A percentile compares a stretch with the other conserved stretches of the same genome.
phyloP scores from a whole-genome alignment of 2,797 vertebrate species.

The Kryptopterus vitreolus region DNA sequence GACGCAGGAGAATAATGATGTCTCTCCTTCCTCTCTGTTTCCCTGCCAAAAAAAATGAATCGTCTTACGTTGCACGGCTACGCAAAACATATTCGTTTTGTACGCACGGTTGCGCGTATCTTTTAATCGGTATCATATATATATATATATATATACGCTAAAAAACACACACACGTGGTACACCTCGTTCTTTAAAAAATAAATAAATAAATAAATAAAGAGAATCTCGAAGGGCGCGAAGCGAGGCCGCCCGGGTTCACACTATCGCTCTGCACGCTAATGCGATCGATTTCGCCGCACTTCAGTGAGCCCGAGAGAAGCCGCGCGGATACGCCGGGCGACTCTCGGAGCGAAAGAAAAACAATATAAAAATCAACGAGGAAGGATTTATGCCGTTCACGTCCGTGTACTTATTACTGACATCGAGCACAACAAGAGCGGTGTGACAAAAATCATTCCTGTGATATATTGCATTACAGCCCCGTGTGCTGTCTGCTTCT shows the following conservation, averaged over 20 bases:
- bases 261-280: neutral
- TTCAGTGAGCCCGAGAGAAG: neutral
- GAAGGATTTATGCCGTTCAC: slow-evolving; percentile 1
- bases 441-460: slow-evolving; percentile 2
- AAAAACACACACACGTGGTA: neutral
- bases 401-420: slow-evolving; percentile 21
- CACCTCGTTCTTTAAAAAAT: neutral
- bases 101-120: neutral
- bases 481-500: neutral
- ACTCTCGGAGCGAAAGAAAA: neutral
- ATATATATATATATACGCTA: no score
- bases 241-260: neutral
- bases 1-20: neutral
- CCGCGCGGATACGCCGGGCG: neutral
- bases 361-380: slow-evolving; percentile 4
- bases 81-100: neutral
- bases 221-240: neutral
- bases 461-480: slow-evolving; percentile 11
- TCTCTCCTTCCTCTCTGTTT: neutral
- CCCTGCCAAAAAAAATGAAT: slow-evolving; percentile 5
- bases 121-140: slow-evolving; percentile 20
- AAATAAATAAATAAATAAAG: no score
- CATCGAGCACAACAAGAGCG: neutral
- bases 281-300: slow-evolving; percentile 22
- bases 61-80: no score